Conservation (phyloP, 2,888 invertebrate genomes). For the Sminthurides aquaticus region DNA sequence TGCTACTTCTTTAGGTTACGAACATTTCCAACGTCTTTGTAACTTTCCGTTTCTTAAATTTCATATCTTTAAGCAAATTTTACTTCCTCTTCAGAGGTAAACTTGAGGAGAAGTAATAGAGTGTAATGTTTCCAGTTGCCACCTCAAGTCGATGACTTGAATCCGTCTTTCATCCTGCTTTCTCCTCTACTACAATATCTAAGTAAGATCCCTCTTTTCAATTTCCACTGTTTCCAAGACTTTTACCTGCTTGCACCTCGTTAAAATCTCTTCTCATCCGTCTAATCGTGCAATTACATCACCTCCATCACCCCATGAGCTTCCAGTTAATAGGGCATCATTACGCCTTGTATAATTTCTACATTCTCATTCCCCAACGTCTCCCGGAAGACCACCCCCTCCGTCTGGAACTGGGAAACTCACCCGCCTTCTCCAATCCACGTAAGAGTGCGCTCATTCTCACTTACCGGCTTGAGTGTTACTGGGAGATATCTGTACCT, state of each 20-base stretch:
- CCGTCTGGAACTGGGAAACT: neutral
- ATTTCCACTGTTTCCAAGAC: neutral
- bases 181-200: too few species aligned
- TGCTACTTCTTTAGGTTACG: too few species aligned
- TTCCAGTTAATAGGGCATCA: neutral
- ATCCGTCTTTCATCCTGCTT: too few species aligned
- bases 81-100: too few species aligned
- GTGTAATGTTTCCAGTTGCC: too few species aligned
- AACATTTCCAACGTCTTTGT: too few species aligned
- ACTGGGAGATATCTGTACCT: conserved; percentile 43
- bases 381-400: neutral
- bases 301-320: neutral
- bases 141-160: too few species aligned
- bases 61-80: too few species aligned
- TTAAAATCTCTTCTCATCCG: neutral
- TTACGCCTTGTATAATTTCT: neutral
- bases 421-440: neutral
- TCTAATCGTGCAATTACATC: neutral
- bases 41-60: too few species aligned
- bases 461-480: conserved; percentile 43
- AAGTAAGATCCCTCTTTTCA: too few species aligned
- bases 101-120: too few species aligned
- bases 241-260: neutral
- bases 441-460: conserved; percentile 3
- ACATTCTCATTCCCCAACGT: neutral